Percentiles rank a stretch among this genome's conserved stretches.
Conservation (phyloP, 1,140 invertebrate genomes). For the Orius laevigatus region DNA sequence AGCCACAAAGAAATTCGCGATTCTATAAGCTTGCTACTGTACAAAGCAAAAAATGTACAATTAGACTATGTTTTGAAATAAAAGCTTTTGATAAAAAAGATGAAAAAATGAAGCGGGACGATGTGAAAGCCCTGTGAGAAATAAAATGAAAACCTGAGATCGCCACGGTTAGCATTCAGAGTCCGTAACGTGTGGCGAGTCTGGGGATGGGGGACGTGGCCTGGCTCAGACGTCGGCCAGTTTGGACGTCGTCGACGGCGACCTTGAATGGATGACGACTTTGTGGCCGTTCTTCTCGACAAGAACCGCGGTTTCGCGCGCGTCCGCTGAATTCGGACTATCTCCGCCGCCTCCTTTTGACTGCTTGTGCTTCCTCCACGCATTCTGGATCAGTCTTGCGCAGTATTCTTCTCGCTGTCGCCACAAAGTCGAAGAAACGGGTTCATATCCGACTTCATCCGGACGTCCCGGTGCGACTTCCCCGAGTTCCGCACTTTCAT, state of each 20-base stretch:
- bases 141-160: slow-evolving; percentile 4
- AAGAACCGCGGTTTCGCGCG: slow-evolving; percentile 57
- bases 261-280: slow-evolving; percentile 74
- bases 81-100: no score
- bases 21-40: no score
- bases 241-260: slow-evolving; percentile 59
- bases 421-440: slow-evolving; percentile 83
- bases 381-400: slow-evolving; percentile 84
- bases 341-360: slow-evolving; percentile 31
- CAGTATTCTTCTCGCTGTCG: slow-evolving; percentile 91
- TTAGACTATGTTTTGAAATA: no score
- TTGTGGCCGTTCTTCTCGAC: slow-evolving; percentile 73
- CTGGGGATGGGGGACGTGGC: slow-evolving; percentile 34
- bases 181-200: slow-evolving; percentile 2
- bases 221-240: slow-evolving; percentile 63
- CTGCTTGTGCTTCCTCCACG: slow-evolving; percentile 75
- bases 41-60: no score
- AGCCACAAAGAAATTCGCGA: no score
- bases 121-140: slow-evolving; percentile 8
- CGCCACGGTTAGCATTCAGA: not conserved
- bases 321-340: slow-evolving; percentile 24
- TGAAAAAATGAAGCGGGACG: slow-evolving; percentile 2
- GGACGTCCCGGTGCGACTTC: slow-evolving; percentile 49
- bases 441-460: slow-evolving; percentile 76
- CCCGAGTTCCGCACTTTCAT: slow-evolving; percentile 71